Conservation (phyloP, 2,888 invertebrate genomes). For the Hecatera dysodea region DNA sequence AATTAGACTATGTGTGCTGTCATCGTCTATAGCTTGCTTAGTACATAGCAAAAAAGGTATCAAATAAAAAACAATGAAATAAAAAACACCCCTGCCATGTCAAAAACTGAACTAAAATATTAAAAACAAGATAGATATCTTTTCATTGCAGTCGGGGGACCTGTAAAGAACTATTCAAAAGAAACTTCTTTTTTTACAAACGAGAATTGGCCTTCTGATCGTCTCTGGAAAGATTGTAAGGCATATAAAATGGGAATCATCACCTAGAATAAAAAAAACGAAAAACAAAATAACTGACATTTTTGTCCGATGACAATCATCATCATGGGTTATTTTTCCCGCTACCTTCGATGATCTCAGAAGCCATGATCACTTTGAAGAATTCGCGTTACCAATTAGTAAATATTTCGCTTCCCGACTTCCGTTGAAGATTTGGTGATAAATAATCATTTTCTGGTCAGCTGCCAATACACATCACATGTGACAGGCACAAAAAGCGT, state of each 20-base stretch:
- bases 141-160: too few species aligned
- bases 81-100: too few species aligned
- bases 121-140: too few species aligned
- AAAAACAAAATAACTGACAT: conserved; percentile 44
- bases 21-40: too few species aligned
- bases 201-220: neutral
- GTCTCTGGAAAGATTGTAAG: neutral
- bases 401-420: conserved; percentile 74
- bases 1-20: too few species aligned
- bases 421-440: conserved; percentile 69
- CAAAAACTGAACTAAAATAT: too few species aligned
- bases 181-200: too few species aligned
- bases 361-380: conserved; percentile 64
- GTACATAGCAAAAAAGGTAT: too few species aligned
- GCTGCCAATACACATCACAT: conserved; percentile 74
- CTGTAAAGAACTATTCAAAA: too few species aligned
- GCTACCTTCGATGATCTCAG: conserved; percentile 62
- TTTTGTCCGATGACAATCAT: conserved; percentile 47
- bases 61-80: too few species aligned
- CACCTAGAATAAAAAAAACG: conserved; percentile 10
- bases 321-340: conserved; percentile 56
- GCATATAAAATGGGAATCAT: conserved; percentile 29
- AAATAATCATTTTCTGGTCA: conserved; percentile 73
- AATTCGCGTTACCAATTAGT: conserved; percentile 68
- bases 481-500: conserved; percentile 61